Percentiles rank a stretch among this genome's conserved stretches.
Evolutionary conservation across 1,140 invertebrate species (phyloP).

Genomic region (Steinernema feltiae): DNA sequence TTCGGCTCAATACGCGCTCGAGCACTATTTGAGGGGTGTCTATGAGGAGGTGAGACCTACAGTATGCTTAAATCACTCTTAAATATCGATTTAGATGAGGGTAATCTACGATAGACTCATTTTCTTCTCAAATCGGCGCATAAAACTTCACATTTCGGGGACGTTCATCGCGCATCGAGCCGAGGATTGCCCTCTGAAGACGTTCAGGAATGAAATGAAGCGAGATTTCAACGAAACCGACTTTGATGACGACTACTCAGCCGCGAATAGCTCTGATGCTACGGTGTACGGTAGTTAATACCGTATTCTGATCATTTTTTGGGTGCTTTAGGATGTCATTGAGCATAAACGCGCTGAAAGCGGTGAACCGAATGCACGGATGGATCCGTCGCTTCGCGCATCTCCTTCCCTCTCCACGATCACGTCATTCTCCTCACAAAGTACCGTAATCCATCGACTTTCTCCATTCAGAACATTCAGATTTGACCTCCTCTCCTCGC

Average conservation of each 20-base stretch:
- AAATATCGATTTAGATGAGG: constrained; percentile 35
- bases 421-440: constrained; percentile 46
- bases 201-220: not conserved
- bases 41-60: constrained; percentile 31
- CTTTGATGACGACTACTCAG: constrained; percentile 25
- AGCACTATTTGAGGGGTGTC: constrained; percentile 34
- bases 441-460: not conserved
- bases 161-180: constrained; percentile 25
- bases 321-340: not conserved
- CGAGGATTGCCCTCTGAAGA: constrained; percentile 26
- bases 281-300: too few species aligned
- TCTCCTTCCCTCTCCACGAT: constrained; percentile 41
- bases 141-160: constrained; percentile 23
- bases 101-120: constrained; percentile 31
- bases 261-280: constrained; percentile 26
- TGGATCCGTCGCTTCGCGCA: not conserved
- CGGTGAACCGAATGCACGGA: not conserved
- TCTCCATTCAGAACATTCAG: constrained; percentile 11
- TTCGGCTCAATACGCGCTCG: constrained; percentile 26
- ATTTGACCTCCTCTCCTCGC: constrained; percentile 44
- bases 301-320: not conserved
- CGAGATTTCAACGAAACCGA: constrained; percentile 26
- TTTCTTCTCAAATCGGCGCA: constrained; percentile 19
- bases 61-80: too few species aligned
- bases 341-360: constrained; percentile 6